Conservation (phyloP, 1,140 invertebrate species). For the Coelopa frigida region DNA sequence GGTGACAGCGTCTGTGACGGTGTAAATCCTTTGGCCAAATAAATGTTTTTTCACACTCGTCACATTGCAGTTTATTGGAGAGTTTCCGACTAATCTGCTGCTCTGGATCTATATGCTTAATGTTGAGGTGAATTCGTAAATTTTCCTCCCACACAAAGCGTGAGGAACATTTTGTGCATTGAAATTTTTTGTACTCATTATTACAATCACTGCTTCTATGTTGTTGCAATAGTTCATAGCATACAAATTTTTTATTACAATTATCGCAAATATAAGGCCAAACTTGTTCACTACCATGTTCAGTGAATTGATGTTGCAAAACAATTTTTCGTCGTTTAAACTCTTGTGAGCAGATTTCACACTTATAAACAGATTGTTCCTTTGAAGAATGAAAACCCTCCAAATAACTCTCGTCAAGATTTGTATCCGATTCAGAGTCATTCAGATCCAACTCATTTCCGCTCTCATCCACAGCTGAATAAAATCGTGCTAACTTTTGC, state of each 20-base stretch:
- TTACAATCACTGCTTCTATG: conserved; percentile 23
- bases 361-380: conserved; percentile 13
- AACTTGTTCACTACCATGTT: conserved; percentile 9
- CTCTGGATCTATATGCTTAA: conserved; percentile 14
- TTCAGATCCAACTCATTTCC: conserved; percentile 32
- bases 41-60: conserved; percentile 47
- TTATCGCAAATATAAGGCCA: conserved; percentile 18
- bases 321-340: conserved; percentile 13
- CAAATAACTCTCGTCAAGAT: neutral
- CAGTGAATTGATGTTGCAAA: conserved; percentile 21
- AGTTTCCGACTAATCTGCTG: conserved; percentile 10
- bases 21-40: conserved; percentile 48
- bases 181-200: conserved; percentile 19
- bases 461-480: conserved; percentile 24
- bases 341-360: conserved; percentile 19
- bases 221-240: conserved; percentile 21
- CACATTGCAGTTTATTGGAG: conserved; percentile 41
- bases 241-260: conserved; percentile 23
- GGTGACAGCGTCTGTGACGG: conserved; percentile 47
- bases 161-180: conserved; percentile 20
- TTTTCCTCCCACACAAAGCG: conserved; percentile 30
- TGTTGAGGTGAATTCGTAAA: conserved; percentile 19
- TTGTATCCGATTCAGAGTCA: conserved; percentile 15
- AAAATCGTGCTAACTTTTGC: conserved; percentile 29
- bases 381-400: neutral